Conservation (phyloP, 2,797 vertebrate species). For the Nyctibius grandis region DNA sequence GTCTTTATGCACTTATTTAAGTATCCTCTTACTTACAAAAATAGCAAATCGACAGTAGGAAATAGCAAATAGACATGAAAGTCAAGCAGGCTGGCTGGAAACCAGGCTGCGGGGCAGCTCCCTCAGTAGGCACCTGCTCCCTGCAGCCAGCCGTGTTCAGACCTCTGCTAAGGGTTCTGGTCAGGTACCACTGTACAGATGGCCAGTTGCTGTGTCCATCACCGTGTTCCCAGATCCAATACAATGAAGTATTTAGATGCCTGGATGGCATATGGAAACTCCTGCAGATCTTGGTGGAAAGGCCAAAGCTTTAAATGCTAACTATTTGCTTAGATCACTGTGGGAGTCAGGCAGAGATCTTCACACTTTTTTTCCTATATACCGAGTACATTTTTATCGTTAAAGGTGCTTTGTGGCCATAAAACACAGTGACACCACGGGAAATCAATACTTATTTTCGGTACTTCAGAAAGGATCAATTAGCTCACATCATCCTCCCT, state of each 20-base stretch:
- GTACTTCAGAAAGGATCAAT: not conserved
- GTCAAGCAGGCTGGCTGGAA: not conserved
- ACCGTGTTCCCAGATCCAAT: not conserved
- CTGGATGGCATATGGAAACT: not conserved
- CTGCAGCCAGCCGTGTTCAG: not conserved
- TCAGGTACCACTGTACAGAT: not conserved
- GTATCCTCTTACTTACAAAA: not conserved
- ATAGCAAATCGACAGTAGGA: not conserved
- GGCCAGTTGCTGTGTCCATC: not conserved
- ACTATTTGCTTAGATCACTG: not conserved
- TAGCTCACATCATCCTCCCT: not conserved
- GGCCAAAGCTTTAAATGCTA: not conserved
- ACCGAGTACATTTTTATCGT: not conserved
- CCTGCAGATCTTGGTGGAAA: not conserved
- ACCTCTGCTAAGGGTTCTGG: not conserved
- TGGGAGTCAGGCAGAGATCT: not conserved
- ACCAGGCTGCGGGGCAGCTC: not conserved
- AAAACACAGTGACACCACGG: not conserved
- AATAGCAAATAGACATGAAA: not conserved
- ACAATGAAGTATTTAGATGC: not conserved
- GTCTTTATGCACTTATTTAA: not conserved
- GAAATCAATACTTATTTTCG: not conserved
- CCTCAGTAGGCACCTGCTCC: not conserved
- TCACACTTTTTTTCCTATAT: not conserved
- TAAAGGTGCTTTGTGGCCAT: not conserved